phyloP scores from a whole-genome alignment of 2,113 vertebrate species.

The Anas platyrhynchos region DNA sequence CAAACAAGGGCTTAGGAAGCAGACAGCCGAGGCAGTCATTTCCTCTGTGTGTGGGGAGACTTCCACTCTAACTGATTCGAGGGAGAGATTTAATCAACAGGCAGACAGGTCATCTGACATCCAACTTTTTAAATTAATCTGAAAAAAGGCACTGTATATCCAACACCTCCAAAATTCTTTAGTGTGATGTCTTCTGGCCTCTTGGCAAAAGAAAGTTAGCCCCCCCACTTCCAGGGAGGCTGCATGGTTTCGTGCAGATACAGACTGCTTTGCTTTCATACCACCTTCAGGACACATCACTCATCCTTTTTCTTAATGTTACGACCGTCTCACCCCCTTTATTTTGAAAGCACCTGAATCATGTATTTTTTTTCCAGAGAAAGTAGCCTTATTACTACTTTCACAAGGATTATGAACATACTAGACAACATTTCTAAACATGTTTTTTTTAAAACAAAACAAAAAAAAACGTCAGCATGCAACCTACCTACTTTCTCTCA shows the following conservation, averaged over 20 bases:
- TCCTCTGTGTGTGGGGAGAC: not conserved
- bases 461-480: not conserved
- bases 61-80: not conserved
- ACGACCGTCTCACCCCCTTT: not conserved
- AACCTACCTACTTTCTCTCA: not conserved
- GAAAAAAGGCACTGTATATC: not conserved
- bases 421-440: not conserved
- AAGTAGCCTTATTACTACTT: not conserved
- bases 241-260: not conserved
- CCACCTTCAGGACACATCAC: not conserved
- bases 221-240: not conserved
- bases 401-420: not conserved
- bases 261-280: not conserved
- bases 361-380: not conserved
- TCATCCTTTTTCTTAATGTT: not conserved
- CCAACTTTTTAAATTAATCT: not conserved
- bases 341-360: not conserved
- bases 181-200: not conserved
- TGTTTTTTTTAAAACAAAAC: not conserved
- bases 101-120: constrained; percentile 5
- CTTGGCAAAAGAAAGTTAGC: not conserved
- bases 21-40: constrained; percentile 14
- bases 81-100: not conserved
- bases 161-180: not conserved
- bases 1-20: constrained; percentile 30